These are phyloP conservation scores for Temnothorax unifasciatus DNA, from an alignment of 2,888 invertebrate species.

Conservation along the genomic window DNA sequence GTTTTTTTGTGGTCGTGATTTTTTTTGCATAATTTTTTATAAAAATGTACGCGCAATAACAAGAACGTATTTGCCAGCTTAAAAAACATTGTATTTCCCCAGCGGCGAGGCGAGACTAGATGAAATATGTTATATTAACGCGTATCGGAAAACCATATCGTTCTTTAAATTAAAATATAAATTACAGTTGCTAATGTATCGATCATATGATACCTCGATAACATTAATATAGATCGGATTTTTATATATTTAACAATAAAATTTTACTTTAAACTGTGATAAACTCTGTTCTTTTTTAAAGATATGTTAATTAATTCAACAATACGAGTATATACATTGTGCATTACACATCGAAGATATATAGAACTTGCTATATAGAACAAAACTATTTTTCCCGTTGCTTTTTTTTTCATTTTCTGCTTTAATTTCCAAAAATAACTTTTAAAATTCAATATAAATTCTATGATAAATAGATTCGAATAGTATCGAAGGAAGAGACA, in stretches of 20 bases:
- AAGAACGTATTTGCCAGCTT: slow-evolving; percentile 37
- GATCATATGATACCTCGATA: slow-evolving; percentile 2
- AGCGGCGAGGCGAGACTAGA: slow-evolving; percentile 53
- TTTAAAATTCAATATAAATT: background rate
- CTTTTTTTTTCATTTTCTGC: background rate
- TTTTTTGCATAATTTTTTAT: slow-evolving; percentile 26
- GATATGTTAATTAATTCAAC: slow-evolving; percentile 26
- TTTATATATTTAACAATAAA: slow-evolving; percentile 23
- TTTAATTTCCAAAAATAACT: background rate
- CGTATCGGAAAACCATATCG: slow-evolving; percentile 55
- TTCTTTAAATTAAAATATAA: slow-evolving; percentile 29
- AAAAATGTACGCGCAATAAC: slow-evolving; percentile 33
- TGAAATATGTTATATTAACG: slow-evolving; percentile 50
- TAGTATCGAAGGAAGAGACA: slow-evolving; percentile 39
- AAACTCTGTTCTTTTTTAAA: slow-evolving; percentile 22
- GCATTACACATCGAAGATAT: background rate
- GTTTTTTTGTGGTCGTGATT: background rate
- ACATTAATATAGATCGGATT: slow-evolving; percentile 37
- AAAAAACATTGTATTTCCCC: slow-evolving; percentile 49
- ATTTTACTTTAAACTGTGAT: slow-evolving; percentile 19
- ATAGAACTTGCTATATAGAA: background rate
- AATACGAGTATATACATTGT: slow-evolving; percentile 15
- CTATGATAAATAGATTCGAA: background rate
- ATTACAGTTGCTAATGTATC: slow-evolving; percentile 16
- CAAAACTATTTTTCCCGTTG: background rate